Evolutionary conservation across 2,113 vertebrate genomes (phyloP).

Genomic region (Brachirus orientalis): DNA sequence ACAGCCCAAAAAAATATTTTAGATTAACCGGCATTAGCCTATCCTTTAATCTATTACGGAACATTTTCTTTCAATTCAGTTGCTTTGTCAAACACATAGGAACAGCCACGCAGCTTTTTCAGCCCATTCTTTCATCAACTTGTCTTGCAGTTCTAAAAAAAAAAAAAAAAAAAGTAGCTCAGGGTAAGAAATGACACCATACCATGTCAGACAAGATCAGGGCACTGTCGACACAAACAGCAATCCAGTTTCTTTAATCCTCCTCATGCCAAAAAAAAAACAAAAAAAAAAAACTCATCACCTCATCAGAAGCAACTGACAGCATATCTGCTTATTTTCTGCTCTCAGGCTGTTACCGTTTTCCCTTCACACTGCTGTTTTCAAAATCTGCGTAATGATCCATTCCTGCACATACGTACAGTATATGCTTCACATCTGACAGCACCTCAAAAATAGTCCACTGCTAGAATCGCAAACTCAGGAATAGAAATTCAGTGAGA

Average conservation of each 20-base stretch:
- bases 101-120: not conserved
- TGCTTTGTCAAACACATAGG: too few species aligned
- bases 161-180: not conserved
- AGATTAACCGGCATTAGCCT: too few species aligned
- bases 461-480: conserved; percentile 22
- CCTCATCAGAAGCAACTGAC: conserved; percentile 48
- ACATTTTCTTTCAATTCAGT: too few species aligned
- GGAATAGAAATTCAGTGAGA: conserved; percentile 1
- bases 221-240: conserved; percentile 10
- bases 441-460: conserved; percentile 42
- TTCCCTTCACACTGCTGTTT: conserved; percentile 37
- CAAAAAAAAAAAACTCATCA: conserved; percentile 11
- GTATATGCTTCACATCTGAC: conserved; percentile 22
- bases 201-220: conserved; percentile 13
- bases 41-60: too few species aligned
- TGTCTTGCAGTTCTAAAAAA: conserved; percentile 9
- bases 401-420: conserved; percentile 32
- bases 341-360: conserved; percentile 31
- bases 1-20: too few species aligned
- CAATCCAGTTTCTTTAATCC: conserved; percentile 51
- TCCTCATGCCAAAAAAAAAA: conserved; percentile 19
- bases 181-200: conserved; percentile 8
- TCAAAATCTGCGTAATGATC: conserved; percentile 46
- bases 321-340: conserved; percentile 47
- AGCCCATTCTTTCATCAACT: not conserved